phyloP scores from a whole-genome alignment of 1,140 invertebrate genomes.

The Drosophila biarmipes region DNA sequence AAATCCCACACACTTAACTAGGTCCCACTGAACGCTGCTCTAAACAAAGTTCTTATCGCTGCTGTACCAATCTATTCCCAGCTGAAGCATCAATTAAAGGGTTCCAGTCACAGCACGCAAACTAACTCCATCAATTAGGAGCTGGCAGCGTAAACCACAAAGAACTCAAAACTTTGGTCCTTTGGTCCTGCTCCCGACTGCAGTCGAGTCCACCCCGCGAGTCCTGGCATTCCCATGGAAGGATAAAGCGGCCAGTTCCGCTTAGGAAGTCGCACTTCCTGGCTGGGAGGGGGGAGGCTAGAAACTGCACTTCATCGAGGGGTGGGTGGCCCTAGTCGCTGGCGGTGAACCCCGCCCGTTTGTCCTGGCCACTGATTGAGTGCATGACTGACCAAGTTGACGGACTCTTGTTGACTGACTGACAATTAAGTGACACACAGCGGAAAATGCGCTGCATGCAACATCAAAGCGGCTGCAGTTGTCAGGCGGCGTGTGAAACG shows the following conservation, averaged over 20 bases:
- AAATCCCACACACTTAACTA: not conserved
- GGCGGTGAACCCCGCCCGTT: slow-evolving; percentile 36
- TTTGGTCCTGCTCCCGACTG: slow-evolving; percentile 6
- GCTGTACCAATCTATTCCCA: slow-evolving; percentile 33
- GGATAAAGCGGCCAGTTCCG: slow-evolving; percentile 69
- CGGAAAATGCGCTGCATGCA: slow-evolving; percentile 79
- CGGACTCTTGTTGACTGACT: slow-evolving; percentile 47
- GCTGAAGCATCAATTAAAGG: slow-evolving; percentile 30
- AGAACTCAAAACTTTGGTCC: slow-evolving; percentile 14
- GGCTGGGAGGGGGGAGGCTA: slow-evolving; percentile 17
- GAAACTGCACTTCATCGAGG: slow-evolving; percentile 31
- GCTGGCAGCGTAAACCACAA: slow-evolving; percentile 42
- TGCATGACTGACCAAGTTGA: slow-evolving; percentile 75
- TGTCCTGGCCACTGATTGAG: slow-evolving; percentile 70
- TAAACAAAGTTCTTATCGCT: slow-evolving; percentile 26
- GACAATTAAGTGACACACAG: slow-evolving; percentile 75
- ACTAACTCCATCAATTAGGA: slow-evolving; percentile 43
- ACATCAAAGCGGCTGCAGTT: slow-evolving; percentile 75
- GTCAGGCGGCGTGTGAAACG: slow-evolving; percentile 67
- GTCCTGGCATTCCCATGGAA: slow-evolving; percentile 65
- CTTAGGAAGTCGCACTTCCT: slow-evolving; percentile 78
- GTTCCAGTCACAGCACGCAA: slow-evolving; percentile 40
- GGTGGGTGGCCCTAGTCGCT: slow-evolving; percentile 34
- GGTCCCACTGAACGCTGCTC: slow-evolving; percentile 5
- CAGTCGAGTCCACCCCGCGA: slow-evolving; percentile 10